Evolutionary conservation across 2,113 vertebrate genomes (phyloP), one percentile per base, ranked within the genome.

Genomic region (Heliornis fulica): DNA sequence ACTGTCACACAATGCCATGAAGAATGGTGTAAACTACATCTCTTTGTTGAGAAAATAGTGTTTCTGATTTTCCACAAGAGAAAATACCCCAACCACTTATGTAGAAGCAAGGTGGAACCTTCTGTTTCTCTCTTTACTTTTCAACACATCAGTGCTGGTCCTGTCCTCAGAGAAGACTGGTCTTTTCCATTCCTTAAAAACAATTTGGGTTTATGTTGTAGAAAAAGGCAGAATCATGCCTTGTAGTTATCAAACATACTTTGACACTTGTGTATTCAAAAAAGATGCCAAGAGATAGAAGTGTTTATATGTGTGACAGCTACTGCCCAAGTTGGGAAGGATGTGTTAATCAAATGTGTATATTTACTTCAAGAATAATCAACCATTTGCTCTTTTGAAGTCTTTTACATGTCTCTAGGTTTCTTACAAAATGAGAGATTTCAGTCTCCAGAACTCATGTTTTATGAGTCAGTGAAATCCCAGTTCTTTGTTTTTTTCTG

Each of bases 351-450:
- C 48, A 82, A 36, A 76, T 87, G 89, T 18, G 22, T 69, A 68
- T 94, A 82, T 53, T 65, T 88, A 76, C 61, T 56, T 90, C n/a
- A 60, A 85, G 74, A 85, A 64, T 79, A 82, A 87, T 85, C 50
- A 90, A 60, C 45, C 48, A 85, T 87, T 95, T 96, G 57, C 45
- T 96, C 78, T 91, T 95, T 93, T 90, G 50, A 85, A 80, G 82
- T 86, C 28, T 34, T 87, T 79, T 69, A 46, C 38, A 57, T 12
- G 85, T 93, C 91, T 69, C 28, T 69, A 54, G 21, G 15, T 79
- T 86, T 85, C 32, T 83, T 72, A 70, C 5, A 53, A 76, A 88
- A 70, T 57, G n/a, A 63, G 66, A 89, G 36, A 36, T 83, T 82
- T 65, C 46, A 70, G 32, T 66, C 29, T 80, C 63, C 32, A 64